Conservation (phyloP, 2,797 vertebrate genomes). For the Acipenser oxyrinchus region DNA sequence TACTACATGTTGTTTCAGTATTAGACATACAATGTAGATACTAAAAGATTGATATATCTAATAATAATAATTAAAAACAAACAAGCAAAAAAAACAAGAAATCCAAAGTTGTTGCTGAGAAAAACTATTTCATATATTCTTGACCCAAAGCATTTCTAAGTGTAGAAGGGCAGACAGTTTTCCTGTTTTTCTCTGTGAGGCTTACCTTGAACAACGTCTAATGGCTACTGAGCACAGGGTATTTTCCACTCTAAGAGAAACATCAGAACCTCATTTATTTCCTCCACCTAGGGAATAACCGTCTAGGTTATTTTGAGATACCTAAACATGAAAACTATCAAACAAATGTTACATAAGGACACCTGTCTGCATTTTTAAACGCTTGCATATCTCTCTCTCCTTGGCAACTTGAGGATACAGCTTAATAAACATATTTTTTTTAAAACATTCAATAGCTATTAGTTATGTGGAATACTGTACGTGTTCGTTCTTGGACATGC, state of each 20-base stretch:
- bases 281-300: conserved; percentile 26
- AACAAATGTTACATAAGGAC: conserved; percentile 18
- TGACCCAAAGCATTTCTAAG: conserved; percentile 23
- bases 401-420: conserved; percentile 25
- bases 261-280: conserved; percentile 31
- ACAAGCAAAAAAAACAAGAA: too few species aligned
- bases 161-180: conserved; percentile 8
- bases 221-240: conserved; percentile 23
- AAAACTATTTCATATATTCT: conserved; percentile 2
- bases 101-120: too few species aligned
- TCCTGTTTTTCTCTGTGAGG: conserved; percentile 27
- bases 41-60: too few species aligned
- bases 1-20: too few species aligned
- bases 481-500: background rate
- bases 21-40: too few species aligned
- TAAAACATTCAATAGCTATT: conserved; percentile 16
- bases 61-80: too few species aligned
- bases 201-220: conserved; percentile 17
- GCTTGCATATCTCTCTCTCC: conserved; percentile 26
- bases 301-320: conserved; percentile 34
- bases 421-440: conserved; percentile 27
- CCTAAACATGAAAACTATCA: conserved; percentile 25
- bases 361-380: conserved; percentile 15
- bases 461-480: background rate
- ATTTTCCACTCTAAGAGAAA: conserved; percentile 33